Base-by-base conservation (phyloP, 2,888 invertebrate genomes). In the Spialia ferax region DNA sequence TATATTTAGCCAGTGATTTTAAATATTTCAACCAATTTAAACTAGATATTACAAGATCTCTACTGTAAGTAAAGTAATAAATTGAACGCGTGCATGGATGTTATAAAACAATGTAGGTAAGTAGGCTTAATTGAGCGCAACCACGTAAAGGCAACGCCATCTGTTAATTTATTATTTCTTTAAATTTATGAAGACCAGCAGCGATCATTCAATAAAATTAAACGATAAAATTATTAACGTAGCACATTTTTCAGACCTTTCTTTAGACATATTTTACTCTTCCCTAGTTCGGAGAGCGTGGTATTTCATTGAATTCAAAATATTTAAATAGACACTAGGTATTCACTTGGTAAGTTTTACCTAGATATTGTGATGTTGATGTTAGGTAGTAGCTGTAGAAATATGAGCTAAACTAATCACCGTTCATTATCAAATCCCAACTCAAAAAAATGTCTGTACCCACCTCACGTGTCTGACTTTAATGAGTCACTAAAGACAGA, bases 71-170 rank as follows among this genome's bases (percentile, higher is more conserved):
- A 57, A 42, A 69, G 74, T 73, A 77, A 77, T 83, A 84, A 84
- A 82, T 76, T 73, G 69, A 69, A 72, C 74, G 68, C 72, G 76
- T 73, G 77, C 76, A 74, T 81, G 84, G 79, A 86, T 81, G 83
- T n/a, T n/a, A n/a, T n/a, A 82, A 82, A 81, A 86, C 84, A 82
- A 77, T 83, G 84, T n/a, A n/a, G n/a, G n/a, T n/a, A n/a, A n/a
- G n/a, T n/a, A n/a, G n/a, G n/a, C n/a, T n/a, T 87, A 84, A 80
- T 83, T 80, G 76, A 73, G 75, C 69, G 71, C 74, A 74, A 76
- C 76, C 72, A 72, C 74, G 72, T 76, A 74, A 74, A 82, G 77
- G 74, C 71, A 76, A 81, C 81, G 82, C 77, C 79, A 77, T 78
- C 69, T 79, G 77, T 75, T 77, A 79, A 80, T 83, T 82, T 83